Conservation (phyloP, 2,888 invertebrate species). For the Himalopsyche tibetana region DNA sequence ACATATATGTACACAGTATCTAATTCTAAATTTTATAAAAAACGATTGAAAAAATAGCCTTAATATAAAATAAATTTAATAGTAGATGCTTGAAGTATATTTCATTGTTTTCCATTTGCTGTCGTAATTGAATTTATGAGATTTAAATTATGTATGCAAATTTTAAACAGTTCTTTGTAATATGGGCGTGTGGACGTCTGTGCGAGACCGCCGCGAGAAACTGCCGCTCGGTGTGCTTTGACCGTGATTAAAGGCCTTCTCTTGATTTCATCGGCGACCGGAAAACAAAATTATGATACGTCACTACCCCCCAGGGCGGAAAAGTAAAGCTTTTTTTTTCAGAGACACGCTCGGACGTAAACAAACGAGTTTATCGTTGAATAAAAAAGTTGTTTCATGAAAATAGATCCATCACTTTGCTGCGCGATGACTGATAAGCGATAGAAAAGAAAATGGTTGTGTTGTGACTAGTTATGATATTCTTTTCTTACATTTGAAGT, state of each 20-base stretch:
- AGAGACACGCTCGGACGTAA: constrained; percentile 19
- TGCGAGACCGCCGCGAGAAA: neutral
- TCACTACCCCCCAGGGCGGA: neutral
- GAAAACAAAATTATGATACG: constrained; percentile 17
- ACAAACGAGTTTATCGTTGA: constrained; percentile 19
- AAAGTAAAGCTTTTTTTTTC: constrained; percentile 10
- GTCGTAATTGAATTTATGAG: no score
- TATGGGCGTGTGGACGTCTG: neutral
- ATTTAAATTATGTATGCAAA: no score
- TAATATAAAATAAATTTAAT: no score
- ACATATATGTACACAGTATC: no score
- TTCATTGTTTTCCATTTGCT: no score
- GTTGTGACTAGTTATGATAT: neutral
- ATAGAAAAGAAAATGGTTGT: neutral
- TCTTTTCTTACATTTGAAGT: neutral
- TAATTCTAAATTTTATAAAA: no score
- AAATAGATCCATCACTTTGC: constrained; percentile 26
- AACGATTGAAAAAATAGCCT: no score
- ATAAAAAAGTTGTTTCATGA: constrained; percentile 1
- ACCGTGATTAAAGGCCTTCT: constrained; percentile 4
- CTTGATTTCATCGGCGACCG: constrained; percentile 30
- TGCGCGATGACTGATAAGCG: neutral
- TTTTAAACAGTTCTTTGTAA: no score
- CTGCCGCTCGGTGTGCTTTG: neutral
- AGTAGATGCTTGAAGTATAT: no score